These are phyloP conservation scores for Chrysaora quinquecirrha DNA, from an alignment of 30 jellyfish, hydroid and myxozoan genomes.

Conservation along the genomic window DNA sequence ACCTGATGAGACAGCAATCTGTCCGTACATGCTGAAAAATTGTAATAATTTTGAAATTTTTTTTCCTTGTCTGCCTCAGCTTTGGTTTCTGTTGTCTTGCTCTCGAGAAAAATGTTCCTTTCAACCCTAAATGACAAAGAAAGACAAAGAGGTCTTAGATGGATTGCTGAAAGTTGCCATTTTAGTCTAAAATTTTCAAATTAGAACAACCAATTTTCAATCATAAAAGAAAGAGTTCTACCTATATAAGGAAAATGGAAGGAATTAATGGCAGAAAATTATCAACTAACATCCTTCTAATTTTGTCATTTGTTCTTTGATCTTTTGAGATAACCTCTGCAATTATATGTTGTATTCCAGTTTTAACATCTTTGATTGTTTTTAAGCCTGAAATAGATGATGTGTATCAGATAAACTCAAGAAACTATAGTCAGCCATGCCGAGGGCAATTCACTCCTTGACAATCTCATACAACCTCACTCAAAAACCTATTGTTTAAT, in stretches of 20 bases:
- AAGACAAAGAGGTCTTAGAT: too few species aligned
- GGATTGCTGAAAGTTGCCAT: too few species aligned
- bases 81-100: slow-evolving; percentile 47
- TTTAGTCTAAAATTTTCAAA: too few species aligned
- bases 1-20: slow-evolving; percentile 77
- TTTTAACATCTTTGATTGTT: slow-evolving; percentile 25
- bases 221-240: too few species aligned
- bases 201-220: too few species aligned
- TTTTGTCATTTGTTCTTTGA: slow-evolving; percentile 23
- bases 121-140: slow-evolving; percentile 11
- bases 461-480: too few species aligned
- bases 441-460: too few species aligned
- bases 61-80: slow-evolving; percentile 49
- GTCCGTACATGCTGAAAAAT: slow-evolving; percentile 8
- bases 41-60: slow-evolving; percentile 53
- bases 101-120: slow-evolving; percentile 23
- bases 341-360: slow-evolving; percentile 78
- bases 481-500: too few species aligned
- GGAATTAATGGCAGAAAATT: too few species aligned
- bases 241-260: too few species aligned
- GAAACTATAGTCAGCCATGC: neutral
- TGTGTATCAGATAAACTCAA: slow-evolving; percentile 6
- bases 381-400: neutral
- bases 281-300: slow-evolving; percentile 20
- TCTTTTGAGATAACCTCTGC: slow-evolving; percentile 81